Conservation (phyloP, 2,797 vertebrate genomes). For the Propithecus perrieri region DNA sequence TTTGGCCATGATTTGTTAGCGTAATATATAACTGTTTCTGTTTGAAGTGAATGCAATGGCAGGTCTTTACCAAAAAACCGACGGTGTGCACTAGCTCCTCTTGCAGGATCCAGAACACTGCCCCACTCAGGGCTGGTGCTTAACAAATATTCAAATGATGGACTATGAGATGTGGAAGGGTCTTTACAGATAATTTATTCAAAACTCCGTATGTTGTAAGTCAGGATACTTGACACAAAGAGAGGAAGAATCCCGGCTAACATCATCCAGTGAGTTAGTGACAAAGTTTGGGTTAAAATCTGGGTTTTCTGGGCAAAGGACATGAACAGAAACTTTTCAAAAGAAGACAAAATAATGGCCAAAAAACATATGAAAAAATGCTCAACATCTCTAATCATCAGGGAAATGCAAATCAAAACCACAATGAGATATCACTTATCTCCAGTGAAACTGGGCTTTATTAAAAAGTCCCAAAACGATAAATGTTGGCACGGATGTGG, state of each 20-base stretch:
- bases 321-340: no score
- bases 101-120: not conserved
- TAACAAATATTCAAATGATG: not conserved
- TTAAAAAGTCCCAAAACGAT: no score
- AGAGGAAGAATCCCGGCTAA: not conserved
- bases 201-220: not conserved
- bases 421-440: no score
- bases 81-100: not conserved
- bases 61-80: not conserved
- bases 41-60: not conserved
- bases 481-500: no score
- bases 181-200: not conserved
- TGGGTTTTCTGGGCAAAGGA: not conserved
- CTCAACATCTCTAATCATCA: no score
- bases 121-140: not conserved
- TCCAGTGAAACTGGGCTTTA: no score
- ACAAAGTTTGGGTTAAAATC: not conserved
- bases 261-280: not conserved
- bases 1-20: conserved; percentile 49
- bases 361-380: no score
- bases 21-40: conserved; percentile 31
- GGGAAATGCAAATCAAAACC: no score
- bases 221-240: not conserved
- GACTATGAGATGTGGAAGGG: not conserved
- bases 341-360: no score